Base-by-base conservation (phyloP, 2,113 vertebrate genomes). In the Podilymbus podiceps region DNA sequence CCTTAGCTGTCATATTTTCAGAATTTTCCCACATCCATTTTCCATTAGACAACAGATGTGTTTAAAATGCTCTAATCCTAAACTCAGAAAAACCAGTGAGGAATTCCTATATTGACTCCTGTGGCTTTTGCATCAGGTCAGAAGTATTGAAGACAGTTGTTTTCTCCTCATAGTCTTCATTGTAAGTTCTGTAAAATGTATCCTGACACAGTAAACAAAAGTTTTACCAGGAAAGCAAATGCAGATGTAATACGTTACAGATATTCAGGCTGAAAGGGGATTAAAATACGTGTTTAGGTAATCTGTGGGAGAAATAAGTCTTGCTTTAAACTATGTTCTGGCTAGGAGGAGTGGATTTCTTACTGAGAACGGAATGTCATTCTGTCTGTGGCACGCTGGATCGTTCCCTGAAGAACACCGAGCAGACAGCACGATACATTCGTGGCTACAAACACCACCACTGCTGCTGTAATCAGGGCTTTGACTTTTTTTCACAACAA, bases 221-320 rank as follows among this genome's bases (percentile, higher is more conserved):
- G 63, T 60, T 97, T 95, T 97, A 95, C 84, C 35, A 80, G 92
- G 83, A 95, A 75, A 96, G 66, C 64, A 74, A 97, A 93, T 91
- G 69, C 23, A 95, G 84, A 95, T 93, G 49, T 85, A 97, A 23
- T 76, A 92, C 66, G 75, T 93, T 87, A 73, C 71, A 92, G 93
- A 94, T 64, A 91, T 52, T 90, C 85, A 94, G 76, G 79, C 71
- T 97, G 92, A 94, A 95, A 93, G 87, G 60, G 55, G n/a, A 93
- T 97, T 95, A 91, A 93, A 96, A 93, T 96, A 90, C 69, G 89
- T 56, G 13, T 82, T 93, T 68, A 88, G 75, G 38, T 96, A 96
- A 97, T 94, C 88, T 66, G n/a, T 92, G 46, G 66, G 62, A 90
- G 55, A 97, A 95, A 81, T 84, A 14, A 15, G n/a, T 79, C 60